A percentile compares a stretch with the other conserved stretches of the same genome.
phyloP scores from a whole-genome alignment of 2,797 vertebrate genomes.

The Xenentodon cancila region DNA sequence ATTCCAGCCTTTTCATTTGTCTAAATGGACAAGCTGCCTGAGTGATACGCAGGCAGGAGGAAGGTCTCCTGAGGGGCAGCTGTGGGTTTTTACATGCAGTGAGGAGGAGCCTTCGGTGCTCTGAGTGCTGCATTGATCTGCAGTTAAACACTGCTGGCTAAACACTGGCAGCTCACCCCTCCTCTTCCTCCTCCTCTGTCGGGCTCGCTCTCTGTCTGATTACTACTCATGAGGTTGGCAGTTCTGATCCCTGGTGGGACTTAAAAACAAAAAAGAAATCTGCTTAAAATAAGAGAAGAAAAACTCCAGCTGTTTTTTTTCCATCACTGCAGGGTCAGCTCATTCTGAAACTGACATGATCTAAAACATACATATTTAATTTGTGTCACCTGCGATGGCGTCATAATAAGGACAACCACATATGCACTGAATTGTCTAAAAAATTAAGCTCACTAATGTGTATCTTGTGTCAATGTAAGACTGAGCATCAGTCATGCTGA shows the following conservation, averaged over 20 bases:
- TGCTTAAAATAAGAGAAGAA: too few relatives aligned
- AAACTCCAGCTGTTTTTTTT: too few relatives aligned
- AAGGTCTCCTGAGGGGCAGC: conserved; percentile 58
- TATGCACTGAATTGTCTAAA: too few relatives aligned
- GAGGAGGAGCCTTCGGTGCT: conserved; percentile 61
- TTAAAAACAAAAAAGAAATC: too few relatives aligned
- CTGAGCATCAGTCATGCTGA: too few relatives aligned
- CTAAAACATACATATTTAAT: too few relatives aligned
- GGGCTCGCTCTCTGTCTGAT: conserved; percentile 16
- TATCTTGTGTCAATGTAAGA: too few relatives aligned
- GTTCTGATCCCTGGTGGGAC: conserved; percentile 5
- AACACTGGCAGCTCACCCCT: conserved; percentile 46
- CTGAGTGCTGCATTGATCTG: conserved; percentile 68
- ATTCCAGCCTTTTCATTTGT: conserved; percentile 80
- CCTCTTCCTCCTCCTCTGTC: conserved; percentile 2
- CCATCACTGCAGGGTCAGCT: too few relatives aligned
- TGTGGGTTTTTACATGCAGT: conserved; percentile 54
- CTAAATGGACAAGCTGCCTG: conserved; percentile 71
- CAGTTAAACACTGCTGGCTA: conserved; percentile 55
- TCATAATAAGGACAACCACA: too few relatives aligned
- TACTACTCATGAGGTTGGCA: conserved; percentile 24
- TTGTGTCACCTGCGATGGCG: too few relatives aligned
- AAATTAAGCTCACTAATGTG: too few relatives aligned
- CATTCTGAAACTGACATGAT: too few relatives aligned
- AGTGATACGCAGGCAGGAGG: conserved; percentile 51